Percentiles rank a stretch among this genome's conserved stretches.
These are phyloP conservation scores for Brachionus rotundiformis DNA, from an alignment of 1,140 invertebrate species.

Conservation along the genomic window DNA sequence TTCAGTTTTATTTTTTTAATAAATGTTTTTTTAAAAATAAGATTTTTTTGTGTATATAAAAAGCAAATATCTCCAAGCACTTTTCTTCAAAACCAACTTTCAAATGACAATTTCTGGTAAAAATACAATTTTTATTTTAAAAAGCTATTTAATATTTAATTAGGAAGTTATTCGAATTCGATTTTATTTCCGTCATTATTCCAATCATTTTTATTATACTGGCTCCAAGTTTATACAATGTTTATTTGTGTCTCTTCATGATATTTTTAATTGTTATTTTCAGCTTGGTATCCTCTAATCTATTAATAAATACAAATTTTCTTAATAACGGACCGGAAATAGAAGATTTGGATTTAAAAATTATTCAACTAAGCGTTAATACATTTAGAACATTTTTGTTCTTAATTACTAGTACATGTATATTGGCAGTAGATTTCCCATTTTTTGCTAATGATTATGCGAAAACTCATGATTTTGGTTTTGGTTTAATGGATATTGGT, in stretches of 20 bases:
- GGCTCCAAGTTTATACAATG: neutral
- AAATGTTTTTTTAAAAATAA: neutral
- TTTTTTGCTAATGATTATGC: constrained; percentile 60
- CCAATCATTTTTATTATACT: neutral
- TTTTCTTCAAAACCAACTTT: neutral
- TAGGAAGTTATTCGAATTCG: neutral
- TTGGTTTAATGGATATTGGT: constrained; percentile 88
- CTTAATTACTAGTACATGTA: constrained; percentile 20
- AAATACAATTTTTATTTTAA: neutral
- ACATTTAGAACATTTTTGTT: constrained; percentile 32
- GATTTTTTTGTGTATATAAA: neutral
- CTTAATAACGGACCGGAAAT: neutral
- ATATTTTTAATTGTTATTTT: neutral
- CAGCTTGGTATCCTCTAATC: neutral
- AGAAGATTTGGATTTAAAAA: neutral
- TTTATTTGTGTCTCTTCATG: neutral
- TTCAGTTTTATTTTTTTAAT: neutral
- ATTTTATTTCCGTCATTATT: neutral
- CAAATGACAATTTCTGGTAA: neutral
- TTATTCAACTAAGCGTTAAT: constrained; percentile 20
- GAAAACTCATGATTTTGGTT: constrained; percentile 83
- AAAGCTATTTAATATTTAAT: neutral
- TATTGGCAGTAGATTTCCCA: constrained; percentile 29
- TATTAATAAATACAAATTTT: neutral
- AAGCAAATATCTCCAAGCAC: neutral